These are phyloP conservation scores for Drosophila lini DNA, from an alignment of 1,140 invertebrate species.

Conservation along the genomic window DNA sequence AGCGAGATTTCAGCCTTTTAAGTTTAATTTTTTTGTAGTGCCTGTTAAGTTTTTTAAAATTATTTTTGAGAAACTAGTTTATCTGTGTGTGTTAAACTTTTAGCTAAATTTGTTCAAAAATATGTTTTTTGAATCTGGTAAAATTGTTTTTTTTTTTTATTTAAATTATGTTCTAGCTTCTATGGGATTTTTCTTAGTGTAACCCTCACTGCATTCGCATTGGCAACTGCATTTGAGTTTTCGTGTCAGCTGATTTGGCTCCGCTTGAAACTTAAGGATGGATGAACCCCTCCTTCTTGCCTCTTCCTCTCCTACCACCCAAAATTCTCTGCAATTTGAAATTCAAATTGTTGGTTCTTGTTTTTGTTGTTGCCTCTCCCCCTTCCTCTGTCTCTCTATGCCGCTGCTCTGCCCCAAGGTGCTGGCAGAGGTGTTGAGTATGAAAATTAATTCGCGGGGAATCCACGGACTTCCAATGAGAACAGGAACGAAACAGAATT, in stretches of 20 bases:
- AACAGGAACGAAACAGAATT: background rate
- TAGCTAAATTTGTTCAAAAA: background rate
- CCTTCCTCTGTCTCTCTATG: constrained; percentile 1
- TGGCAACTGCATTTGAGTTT: constrained; percentile 36
- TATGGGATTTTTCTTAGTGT: background rate
- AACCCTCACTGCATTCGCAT: constrained; percentile 2
- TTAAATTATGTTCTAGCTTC: too few relatives aligned
- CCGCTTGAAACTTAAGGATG: constrained; percentile 20
- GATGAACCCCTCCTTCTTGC: background rate
- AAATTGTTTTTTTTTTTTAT: background rate
- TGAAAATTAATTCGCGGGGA: constrained; percentile 41
- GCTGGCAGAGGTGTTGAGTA: constrained; percentile 30
- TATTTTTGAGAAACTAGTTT: too few relatives aligned
- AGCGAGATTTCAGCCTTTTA: background rate
- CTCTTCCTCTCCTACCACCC: background rate
- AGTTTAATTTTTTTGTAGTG: background rate
- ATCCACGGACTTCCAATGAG: constrained; percentile 19
- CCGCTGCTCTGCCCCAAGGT: constrained; percentile 14
- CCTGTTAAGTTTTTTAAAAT: background rate
- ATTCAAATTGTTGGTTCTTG: constrained; percentile 24
- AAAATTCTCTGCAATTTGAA: constrained; percentile 18
- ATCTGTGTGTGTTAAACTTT: too few relatives aligned
- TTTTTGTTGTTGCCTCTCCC: constrained; percentile 11
- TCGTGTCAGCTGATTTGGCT: constrained; percentile 15
- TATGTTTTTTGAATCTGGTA: background rate